These are phyloP conservation scores for Bovichtus variegatus DNA, from an alignment of 2,797 vertebrate genomes.

Conservation along the genomic window DNA sequence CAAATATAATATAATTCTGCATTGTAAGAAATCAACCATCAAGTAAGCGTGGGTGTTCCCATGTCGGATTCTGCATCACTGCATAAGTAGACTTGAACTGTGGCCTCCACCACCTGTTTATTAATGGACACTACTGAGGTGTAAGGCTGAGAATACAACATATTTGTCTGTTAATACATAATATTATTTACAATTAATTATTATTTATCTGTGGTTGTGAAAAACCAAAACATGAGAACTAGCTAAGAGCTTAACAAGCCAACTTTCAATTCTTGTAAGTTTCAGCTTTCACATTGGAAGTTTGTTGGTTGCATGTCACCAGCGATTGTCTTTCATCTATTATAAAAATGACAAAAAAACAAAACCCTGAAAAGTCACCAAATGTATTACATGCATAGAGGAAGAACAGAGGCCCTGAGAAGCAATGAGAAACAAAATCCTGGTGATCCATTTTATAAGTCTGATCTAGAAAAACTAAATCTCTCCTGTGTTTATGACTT, in stretches of 20 bases:
- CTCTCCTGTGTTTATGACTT: no score
- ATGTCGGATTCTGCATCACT: conserved; percentile 3
- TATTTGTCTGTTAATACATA: not conserved
- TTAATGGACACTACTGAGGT: conserved; percentile 1
- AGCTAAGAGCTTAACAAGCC: not conserved
- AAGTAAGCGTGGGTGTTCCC: conserved; percentile 49
- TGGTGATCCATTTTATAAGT: no score
- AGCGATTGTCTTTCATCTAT: not conserved
- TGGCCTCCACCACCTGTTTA: not conserved
- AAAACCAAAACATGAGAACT: not conserved
- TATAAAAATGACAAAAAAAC: not conserved
- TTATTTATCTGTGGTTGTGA: not conserved
- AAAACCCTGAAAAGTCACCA: not conserved
- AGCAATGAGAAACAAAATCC: no score
- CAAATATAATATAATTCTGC: conserved; percentile 25
- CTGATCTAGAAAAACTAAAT: no score
- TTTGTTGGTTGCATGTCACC: not conserved
- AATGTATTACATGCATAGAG: not conserved
- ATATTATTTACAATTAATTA: not conserved
- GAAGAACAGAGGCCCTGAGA: no score
- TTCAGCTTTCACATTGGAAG: not conserved
- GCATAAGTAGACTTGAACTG: conserved; percentile 15
- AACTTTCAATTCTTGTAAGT: not conserved
- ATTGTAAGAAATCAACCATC: conserved; percentile 66
- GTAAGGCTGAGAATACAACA: not conserved